Percentiles rank a stretch among this genome's conserved stretches.
Evolutionary conservation across 2,888 invertebrate species (phyloP).

Genomic region (Erebia ligea): DNA sequence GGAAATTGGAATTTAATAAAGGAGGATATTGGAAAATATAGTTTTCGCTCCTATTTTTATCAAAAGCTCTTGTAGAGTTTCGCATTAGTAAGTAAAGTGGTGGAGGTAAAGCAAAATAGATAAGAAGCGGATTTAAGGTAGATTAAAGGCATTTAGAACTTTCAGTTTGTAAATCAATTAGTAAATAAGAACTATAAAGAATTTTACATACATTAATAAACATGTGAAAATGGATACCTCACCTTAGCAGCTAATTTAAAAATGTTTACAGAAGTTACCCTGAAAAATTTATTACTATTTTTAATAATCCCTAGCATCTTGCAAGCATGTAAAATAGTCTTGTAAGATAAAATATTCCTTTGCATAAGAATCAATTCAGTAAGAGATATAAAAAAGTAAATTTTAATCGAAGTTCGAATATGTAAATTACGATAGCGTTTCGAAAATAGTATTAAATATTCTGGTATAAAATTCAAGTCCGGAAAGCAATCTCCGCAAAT

Average conservation of each 20-base stretch:
- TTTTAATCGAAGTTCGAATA: conserved; percentile 31
- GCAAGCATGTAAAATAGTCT: too few species aligned
- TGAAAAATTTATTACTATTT: too few species aligned
- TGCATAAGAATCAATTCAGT: background rate
- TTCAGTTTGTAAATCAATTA: background rate
- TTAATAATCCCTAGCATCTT: too few species aligned
- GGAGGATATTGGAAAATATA: conserved; percentile 22
- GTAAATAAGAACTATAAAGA: background rate
- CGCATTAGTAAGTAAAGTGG: background rate
- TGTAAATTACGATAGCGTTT: conserved; percentile 35
- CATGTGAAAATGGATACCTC: too few species aligned
- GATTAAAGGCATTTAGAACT: background rate
- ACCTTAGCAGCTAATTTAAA: too few species aligned
- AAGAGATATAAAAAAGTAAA: background rate
- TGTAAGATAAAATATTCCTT: background rate
- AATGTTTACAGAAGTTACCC: too few species aligned
- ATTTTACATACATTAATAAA: too few species aligned
- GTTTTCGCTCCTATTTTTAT: conserved; percentile 15
- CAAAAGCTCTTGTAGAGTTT: conserved; percentile 3
- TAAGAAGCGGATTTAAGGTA: background rate
- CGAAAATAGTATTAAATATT: conserved; percentile 48
- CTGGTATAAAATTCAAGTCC: conserved; percentile 67
- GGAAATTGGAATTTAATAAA: conserved; percentile 30
- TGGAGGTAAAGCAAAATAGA: too few species aligned
- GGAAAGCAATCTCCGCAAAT: conserved; percentile 73